phyloP scores from a whole-genome alignment of 2,113 vertebrate species.

The Smithornis capensis region DNA sequence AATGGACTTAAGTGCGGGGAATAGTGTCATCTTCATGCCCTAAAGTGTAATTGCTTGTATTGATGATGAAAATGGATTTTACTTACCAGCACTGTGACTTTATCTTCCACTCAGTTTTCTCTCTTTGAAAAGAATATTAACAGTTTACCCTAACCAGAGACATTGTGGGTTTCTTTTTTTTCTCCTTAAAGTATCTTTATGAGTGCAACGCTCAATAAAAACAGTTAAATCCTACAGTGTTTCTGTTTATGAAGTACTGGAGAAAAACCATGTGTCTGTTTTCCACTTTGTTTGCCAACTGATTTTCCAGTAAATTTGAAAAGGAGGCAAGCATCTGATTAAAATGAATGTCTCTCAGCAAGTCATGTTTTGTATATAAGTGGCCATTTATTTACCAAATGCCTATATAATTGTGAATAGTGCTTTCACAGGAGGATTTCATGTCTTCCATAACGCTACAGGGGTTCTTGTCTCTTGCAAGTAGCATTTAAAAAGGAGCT shows the following conservation, averaged over 20 bases:
- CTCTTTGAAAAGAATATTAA: neutral
- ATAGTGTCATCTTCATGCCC: neutral
- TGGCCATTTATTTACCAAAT: slow-evolving; percentile 8
- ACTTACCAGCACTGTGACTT: neutral
- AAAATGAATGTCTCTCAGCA: slow-evolving; percentile 13
- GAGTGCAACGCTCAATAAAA: neutral
- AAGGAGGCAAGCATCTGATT: slow-evolving; percentile 29
- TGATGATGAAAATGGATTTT: slow-evolving; percentile 1
- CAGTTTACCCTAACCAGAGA: neutral
- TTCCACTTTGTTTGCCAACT: slow-evolving; percentile 37
- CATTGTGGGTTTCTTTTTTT: neutral
- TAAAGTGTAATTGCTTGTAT: neutral
- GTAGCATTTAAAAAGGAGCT: neutral
- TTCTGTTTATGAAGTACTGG: slow-evolving; percentile 26
- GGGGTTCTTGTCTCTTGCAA: neutral
- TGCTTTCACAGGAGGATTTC: neutral
- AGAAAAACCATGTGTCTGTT: slow-evolving; percentile 45
- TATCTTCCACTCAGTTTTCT: neutral
- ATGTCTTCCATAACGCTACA: neutral
- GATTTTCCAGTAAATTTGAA: slow-evolving; percentile 46
- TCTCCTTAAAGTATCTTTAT: neutral
- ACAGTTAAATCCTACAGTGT: neutral
- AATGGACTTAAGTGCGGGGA: neutral
- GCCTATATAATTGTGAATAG: slow-evolving; percentile 2
- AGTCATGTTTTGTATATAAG: neutral